A percentile compares a stretch with the other conserved stretches of the same genome.
Evolutionary conservation across 2,888 invertebrate genomes (phyloP).

Genomic region (Laothoe populi): DNA sequence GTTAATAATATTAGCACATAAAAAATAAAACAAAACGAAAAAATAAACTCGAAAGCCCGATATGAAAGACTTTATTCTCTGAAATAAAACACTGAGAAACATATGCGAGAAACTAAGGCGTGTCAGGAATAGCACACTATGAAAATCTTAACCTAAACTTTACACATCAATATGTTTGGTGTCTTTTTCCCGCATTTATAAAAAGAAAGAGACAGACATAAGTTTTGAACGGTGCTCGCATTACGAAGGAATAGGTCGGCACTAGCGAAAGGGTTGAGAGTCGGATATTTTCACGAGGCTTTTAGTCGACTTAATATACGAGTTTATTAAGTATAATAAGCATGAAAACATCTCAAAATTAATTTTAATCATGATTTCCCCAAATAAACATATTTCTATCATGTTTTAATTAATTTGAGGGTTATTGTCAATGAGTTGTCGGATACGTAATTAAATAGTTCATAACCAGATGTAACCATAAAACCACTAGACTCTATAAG

Average conservation of each 20-base stretch:
- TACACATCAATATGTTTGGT: slow-evolving; percentile 27
- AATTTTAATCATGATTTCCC: too few species aligned
- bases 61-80: slow-evolving; percentile 66
- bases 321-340: too few species aligned
- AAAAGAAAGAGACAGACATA: slow-evolving; percentile 37
- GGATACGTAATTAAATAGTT: too few species aligned
- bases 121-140: slow-evolving; percentile 67
- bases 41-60: slow-evolving; percentile 39
- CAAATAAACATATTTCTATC: too few species aligned
- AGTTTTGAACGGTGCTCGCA: slow-evolving; percentile 32
- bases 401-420: too few species aligned
- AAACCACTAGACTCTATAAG: too few species aligned
- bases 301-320: not conserved
- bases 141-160: slow-evolving; percentile 29
- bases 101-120: slow-evolving; percentile 69
- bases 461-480: too few species aligned
- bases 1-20: slow-evolving; percentile 19
- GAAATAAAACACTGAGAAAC: slow-evolving; percentile 75
- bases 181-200: slow-evolving; percentile 36
- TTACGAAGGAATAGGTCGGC: slow-evolving; percentile 42
- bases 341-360: too few species aligned
- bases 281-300: slow-evolving; percentile 1
- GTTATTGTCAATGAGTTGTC: too few species aligned
- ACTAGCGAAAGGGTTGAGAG: slow-evolving; percentile 18
- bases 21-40: slow-evolving; percentile 47